Percentiles rank a stretch among this genome's conserved stretches.
Evolutionary conservation across 2,797 vertebrate genomes (phyloP).

Genomic region (Acanthurus leucopareius): DNA sequence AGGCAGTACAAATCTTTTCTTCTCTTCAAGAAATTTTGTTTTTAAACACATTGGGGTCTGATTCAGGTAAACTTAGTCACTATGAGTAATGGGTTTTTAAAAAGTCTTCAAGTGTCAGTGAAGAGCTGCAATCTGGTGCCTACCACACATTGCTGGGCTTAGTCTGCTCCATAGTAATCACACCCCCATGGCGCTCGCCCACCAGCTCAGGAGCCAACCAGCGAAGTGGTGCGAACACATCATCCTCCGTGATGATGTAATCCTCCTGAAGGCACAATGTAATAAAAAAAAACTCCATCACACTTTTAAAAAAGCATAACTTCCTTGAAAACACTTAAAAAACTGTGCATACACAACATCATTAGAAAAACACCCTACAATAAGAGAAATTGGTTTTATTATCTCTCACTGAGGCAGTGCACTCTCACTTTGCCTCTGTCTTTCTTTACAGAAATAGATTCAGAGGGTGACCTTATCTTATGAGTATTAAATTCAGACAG

Average conservation of each 20-base stretch:
- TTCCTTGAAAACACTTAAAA: not conserved
- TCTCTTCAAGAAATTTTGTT: not conserved
- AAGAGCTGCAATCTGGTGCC: constrained; percentile 65
- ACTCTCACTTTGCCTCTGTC: constrained; percentile 30
- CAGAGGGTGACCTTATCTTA: constrained; percentile 70
- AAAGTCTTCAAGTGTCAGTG: constrained; percentile 13
- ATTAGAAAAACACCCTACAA: not conserved
- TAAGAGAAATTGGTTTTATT: not conserved
- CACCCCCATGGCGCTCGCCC: constrained; percentile 93
- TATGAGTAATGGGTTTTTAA: constrained; percentile 2
- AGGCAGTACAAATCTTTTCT: not conserved
- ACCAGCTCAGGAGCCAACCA: constrained; percentile 97
- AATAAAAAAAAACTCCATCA: constrained; percentile 9
- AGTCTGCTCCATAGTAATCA: constrained; percentile 93
- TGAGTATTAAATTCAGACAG: constrained; percentile 70
- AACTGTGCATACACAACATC: not conserved
- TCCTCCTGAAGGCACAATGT: constrained; percentile 88
- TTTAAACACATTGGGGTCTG: not conserved
- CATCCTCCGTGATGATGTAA: constrained; percentile 96
- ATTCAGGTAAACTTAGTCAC: not conserved
- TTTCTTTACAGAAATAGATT: constrained; percentile 73
- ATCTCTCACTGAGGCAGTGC: constrained; percentile 12
- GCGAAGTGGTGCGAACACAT: constrained; percentile 92
- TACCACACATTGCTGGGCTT: constrained; percentile 97
- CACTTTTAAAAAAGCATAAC: not conserved